phyloP scores from a whole-genome alignment of 2,113 vertebrate genomes.

The Pangasianodon gigas region DNA sequence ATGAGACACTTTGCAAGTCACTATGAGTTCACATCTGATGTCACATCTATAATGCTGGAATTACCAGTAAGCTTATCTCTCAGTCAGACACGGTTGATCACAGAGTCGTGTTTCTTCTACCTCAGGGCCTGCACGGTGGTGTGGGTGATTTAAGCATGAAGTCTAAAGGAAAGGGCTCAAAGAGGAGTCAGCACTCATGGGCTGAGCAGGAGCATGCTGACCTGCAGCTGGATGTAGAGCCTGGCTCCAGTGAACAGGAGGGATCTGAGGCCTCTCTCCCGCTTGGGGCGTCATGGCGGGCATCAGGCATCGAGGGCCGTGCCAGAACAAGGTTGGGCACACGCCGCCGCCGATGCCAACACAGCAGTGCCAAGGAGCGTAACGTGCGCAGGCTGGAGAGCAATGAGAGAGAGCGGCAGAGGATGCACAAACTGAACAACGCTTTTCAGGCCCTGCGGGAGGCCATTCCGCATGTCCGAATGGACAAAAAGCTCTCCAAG shows the following conservation, averaged over 20 bases:
- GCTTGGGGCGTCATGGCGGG: constrained; percentile 66
- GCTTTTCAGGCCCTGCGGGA: constrained; percentile 94
- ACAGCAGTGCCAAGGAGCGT: constrained; percentile 75
- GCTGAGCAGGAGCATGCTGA: constrained; percentile 68
- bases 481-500: constrained; percentile 96
- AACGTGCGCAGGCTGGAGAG: constrained; percentile 90
- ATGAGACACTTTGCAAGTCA: not conserved
- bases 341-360: constrained; percentile 63
- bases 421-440: constrained; percentile 99
- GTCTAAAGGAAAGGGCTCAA: constrained; percentile 83
- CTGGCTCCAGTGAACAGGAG: constrained; percentile 76
- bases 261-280: constrained; percentile 75
- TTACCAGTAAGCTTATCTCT: not conserved
- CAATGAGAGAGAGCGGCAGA: constrained; percentile 92
- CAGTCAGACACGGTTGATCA: not conserved
- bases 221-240: constrained; percentile 67
- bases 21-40: not conserved
- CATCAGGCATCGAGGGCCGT: constrained; percentile 4
- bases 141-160: constrained; percentile 79
- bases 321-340: constrained; percentile 28
- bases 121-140: constrained; percentile 46
- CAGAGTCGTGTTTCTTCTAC: not conserved
- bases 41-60: not conserved
- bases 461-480: constrained; percentile 91
- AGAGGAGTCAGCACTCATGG: constrained; percentile 68